A percentile compares a stretch with the other conserved stretches of the same genome.
phyloP scores from a whole-genome alignment of 2,113 vertebrate species.

The Cyphomyrus plagiostoma region DNA sequence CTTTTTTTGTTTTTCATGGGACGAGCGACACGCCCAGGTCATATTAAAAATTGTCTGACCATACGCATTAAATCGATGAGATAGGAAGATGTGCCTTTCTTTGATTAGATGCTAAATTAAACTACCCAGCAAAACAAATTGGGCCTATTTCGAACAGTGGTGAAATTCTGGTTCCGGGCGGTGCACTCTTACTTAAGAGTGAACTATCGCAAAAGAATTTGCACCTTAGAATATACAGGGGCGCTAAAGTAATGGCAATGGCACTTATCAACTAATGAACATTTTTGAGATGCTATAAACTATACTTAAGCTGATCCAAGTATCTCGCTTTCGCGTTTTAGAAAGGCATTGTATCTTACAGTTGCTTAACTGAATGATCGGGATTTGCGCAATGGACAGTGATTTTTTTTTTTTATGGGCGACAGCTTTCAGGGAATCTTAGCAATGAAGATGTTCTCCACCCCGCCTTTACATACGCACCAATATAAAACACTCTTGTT shows the following conservation, averaged over 20 bases:
- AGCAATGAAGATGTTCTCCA: conserved; percentile 34
- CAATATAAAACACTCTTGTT: neutral
- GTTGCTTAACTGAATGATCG: neutral
- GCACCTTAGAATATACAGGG: neutral
- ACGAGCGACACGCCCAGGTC: neutral
- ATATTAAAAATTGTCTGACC: neutral
- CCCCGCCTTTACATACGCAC: conserved; percentile 12
- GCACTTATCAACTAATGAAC: neutral
- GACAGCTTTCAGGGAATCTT: conserved; percentile 31
- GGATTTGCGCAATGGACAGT: neutral
- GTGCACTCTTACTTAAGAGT: neutral
- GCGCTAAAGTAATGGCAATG: neutral
- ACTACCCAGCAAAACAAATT: neutral
- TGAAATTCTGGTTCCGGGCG: neutral
- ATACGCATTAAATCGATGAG: neutral
- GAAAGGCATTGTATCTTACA: neutral
- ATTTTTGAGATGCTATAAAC: neutral
- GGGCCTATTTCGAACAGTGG: neutral
- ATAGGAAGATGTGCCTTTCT: neutral
- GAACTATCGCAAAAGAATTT: neutral
- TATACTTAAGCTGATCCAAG: neutral
- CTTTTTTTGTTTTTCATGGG: neutral
- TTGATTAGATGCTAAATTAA: neutral
- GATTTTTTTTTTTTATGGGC: neutral
- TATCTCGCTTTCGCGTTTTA: neutral